phyloP scores from a whole-genome alignment of 2,888 invertebrate genomes.

The Drosophila hawaiiensis region DNA sequence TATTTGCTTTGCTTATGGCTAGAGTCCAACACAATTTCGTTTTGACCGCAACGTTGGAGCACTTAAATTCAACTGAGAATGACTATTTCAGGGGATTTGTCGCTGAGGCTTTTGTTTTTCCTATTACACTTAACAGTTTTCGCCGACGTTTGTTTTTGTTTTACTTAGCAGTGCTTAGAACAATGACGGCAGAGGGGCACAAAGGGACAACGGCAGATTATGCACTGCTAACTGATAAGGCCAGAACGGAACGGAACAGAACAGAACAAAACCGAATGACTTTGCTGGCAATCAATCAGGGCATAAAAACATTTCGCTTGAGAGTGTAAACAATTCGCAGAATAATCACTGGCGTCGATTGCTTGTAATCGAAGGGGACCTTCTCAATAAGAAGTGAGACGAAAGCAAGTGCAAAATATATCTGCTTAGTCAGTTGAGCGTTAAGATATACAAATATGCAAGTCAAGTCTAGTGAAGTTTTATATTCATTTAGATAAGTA shows the following conservation, averaged over 20 bases:
- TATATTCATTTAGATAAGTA: not conserved
- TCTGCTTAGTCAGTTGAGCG: not conserved
- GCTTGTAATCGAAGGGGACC: not conserved
- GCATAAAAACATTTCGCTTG: slow-evolving; percentile 43
- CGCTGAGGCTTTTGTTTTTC: slow-evolving; percentile 35
- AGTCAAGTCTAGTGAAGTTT: not conserved
- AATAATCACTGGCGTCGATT: slow-evolving; percentile 30
- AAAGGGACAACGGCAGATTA: slow-evolving; percentile 24
- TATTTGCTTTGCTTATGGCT: not conserved
- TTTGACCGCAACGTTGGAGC: slow-evolving; percentile 42
- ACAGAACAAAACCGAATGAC: slow-evolving; percentile 5
- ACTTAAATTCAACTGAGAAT: slow-evolving; percentile 47
- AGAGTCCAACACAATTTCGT: slow-evolving; percentile 9
- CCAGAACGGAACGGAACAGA: slow-evolving; percentile 1
- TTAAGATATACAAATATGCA: not conserved
- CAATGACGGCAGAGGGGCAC: slow-evolving; percentile 1
- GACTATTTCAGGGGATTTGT: slow-evolving; percentile 31
- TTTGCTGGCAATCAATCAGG: slow-evolving; percentile 56
- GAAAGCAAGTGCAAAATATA: not conserved
- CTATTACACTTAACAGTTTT: slow-evolving; percentile 45
- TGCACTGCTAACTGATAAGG: slow-evolving; percentile 46
- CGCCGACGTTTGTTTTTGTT: slow-evolving; percentile 37
- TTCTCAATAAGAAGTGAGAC: not conserved
- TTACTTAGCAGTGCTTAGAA: slow-evolving; percentile 30
- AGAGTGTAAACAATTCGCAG: slow-evolving; percentile 52